A percentile compares a stretch with the other conserved stretches of the same genome.
phyloP scores from a whole-genome alignment of 2,113 vertebrate genomes.

The Mus pahari region DNA sequence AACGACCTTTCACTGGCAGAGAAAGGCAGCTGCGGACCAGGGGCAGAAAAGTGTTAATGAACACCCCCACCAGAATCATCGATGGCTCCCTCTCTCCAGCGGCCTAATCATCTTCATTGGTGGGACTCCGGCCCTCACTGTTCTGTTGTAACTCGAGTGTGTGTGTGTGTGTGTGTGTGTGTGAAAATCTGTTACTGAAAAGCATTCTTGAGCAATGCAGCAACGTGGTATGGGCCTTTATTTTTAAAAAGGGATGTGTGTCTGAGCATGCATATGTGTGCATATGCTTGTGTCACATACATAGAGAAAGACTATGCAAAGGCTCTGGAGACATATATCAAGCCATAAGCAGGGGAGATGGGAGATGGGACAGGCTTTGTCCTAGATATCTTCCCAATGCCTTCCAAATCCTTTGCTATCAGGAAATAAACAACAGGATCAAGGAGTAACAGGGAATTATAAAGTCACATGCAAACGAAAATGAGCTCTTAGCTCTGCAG shows the following conservation, averaged over 20 bases:
- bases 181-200: conserved; percentile 1
- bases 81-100: background rate
- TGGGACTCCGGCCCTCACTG: background rate
- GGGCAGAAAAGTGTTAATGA: conserved; percentile 68
- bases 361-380: background rate
- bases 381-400: background rate
- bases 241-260: background rate
- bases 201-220: conserved; percentile 48
- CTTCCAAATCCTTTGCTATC: background rate
- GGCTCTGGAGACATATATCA: background rate
- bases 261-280: background rate
- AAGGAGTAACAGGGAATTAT: background rate
- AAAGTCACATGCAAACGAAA: background rate
- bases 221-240: background rate
- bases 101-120: conserved; percentile 21
- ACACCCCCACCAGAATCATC: background rate
- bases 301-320: background rate
- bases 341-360: background rate
- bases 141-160: conserved; percentile 44
- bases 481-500: conserved; percentile 20
- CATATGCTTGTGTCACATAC: background rate
- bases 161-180: conserved; percentile 41
- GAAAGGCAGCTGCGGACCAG: background rate
- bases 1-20: conserved; percentile 55
- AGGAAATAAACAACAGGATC: background rate